A percentile compares a stretch with the other conserved stretches of the same genome.
These are phyloP conservation scores for Catocala nupta DNA, from an alignment of 2,888 invertebrate genomes.

Conservation along the genomic window DNA sequence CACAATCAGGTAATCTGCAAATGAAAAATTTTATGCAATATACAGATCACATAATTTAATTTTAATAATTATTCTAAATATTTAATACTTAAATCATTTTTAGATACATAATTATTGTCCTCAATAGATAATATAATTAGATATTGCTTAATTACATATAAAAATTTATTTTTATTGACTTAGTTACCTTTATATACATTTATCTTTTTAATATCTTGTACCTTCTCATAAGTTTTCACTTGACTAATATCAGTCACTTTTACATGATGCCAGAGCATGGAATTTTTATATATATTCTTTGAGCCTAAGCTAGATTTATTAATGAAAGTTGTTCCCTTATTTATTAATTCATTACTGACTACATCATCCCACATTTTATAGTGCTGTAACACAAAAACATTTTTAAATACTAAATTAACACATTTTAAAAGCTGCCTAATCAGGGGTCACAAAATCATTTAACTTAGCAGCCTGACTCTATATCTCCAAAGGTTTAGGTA, in stretches of 20 bases:
- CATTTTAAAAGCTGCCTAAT: no score
- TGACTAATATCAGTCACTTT: slow-evolving; percentile 36
- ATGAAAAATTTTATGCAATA: neutral
- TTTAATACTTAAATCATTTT: no score
- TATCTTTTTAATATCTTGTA: slow-evolving; percentile 45
- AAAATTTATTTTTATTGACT: no score
- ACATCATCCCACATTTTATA: slow-evolving; percentile 44
- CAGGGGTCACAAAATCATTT: no score
- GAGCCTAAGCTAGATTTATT: slow-evolving; percentile 53
- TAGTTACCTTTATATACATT: slow-evolving; percentile 62
- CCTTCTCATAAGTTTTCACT: slow-evolving; percentile 23
- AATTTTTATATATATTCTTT: slow-evolving; percentile 53
- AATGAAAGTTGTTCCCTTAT: slow-evolving; percentile 51
- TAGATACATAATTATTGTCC: no score
- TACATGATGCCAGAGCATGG: slow-evolving; percentile 58
- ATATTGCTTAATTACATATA: no score
- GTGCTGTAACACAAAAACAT: slow-evolving; percentile 21
- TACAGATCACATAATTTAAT: no score
- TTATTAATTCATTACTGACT: slow-evolving; percentile 46
- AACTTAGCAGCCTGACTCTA: no score
- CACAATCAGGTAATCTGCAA: slow-evolving; percentile 63
- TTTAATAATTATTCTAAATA: no score
- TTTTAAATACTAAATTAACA: no score
- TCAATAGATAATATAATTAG: no score
- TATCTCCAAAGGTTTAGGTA: no score